phyloP scores from a whole-genome alignment of 2,797 vertebrate species.

The Mallotus villosus region DNA sequence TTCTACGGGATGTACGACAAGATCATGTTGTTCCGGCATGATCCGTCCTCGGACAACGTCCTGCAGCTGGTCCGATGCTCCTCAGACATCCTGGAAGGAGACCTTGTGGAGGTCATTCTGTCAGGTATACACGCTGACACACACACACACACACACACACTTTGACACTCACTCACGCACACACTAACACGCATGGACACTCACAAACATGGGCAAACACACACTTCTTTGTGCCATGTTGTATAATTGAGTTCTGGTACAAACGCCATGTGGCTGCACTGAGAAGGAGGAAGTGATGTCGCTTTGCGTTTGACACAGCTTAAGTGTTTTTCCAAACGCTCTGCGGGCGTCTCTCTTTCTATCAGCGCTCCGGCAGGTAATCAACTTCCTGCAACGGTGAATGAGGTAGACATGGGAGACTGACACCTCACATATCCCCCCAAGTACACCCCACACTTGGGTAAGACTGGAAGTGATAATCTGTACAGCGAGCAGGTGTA shows the following conservation, averaged over 20 bases:
- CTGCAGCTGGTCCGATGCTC: slow-evolving; percentile 91
- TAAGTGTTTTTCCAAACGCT: slow-evolving; percentile 61
- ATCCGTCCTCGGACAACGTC: slow-evolving; percentile 87
- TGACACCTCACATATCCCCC: slow-evolving; percentile 32
- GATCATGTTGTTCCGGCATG: slow-evolving; percentile 95
- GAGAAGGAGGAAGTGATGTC: slow-evolving; percentile 45
- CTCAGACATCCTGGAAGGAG: slow-evolving; percentile 91
- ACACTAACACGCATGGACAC: neutral
- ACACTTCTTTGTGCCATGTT: neutral
- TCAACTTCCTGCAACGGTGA: neutral
- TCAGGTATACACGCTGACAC: slow-evolving; percentile 77
- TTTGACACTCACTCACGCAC: neutral
- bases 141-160: neutral
- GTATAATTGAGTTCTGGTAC: neutral
- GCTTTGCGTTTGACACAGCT: slow-evolving; percentile 54
- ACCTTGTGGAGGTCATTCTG: slow-evolving; percentile 93
- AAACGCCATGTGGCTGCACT: slow-evolving; percentile 7
- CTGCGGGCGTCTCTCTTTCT: slow-evolving; percentile 39
- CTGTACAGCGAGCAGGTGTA: neutral
- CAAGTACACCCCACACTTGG: slow-evolving; percentile 13
- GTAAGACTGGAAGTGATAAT: slow-evolving; percentile 14
- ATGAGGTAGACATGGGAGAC: slow-evolving; percentile 15
- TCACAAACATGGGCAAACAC: neutral
- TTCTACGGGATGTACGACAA: slow-evolving; percentile 98
- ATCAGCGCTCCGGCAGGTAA: slow-evolving; percentile 41